Percentiles rank a stretch among this genome's conserved stretches.
phyloP scores from a whole-genome alignment of 92 coral and sea anemone genomes.

The Isaurus tuberculatus region DNA sequence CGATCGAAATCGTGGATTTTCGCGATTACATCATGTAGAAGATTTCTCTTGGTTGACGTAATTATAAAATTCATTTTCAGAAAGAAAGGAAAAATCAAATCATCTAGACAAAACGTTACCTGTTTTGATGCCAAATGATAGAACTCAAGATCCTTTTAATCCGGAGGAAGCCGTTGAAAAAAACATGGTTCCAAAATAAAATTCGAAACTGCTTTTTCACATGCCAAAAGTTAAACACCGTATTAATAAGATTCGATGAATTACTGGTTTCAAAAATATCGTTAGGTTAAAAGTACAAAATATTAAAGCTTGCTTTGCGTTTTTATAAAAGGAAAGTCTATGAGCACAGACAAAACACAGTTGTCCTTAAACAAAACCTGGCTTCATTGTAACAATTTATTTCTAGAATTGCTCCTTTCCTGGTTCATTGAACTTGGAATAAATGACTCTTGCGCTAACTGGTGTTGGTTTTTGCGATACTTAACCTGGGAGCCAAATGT shows the following conservation, averaged over 20 bases:
- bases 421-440: constrained; percentile 37
- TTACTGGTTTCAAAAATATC: neutral
- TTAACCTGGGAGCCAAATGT: neutral
- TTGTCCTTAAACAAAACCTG: neutral
- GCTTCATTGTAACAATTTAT: neutral
- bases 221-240: constrained; percentile 18
- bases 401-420: neutral
- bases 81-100: neutral
- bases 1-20: neutral
- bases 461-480: neutral
- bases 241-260: neutral
- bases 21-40: constrained; percentile 80
- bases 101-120: constrained; percentile 6
- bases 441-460: neutral
- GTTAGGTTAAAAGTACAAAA: neutral
- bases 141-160: neutral
- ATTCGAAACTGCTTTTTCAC: constrained; percentile 4
- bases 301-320: neutral
- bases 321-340: neutral
- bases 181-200: neutral
- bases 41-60: constrained; percentile 82
- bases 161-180: neutral
- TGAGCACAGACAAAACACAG: neutral
- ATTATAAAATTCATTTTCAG: constrained; percentile 34
- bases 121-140: neutral